These are phyloP conservation scores for Myzus persicae DNA, from an alignment of 1,140 invertebrate genomes.

Conservation along the genomic window DNA sequence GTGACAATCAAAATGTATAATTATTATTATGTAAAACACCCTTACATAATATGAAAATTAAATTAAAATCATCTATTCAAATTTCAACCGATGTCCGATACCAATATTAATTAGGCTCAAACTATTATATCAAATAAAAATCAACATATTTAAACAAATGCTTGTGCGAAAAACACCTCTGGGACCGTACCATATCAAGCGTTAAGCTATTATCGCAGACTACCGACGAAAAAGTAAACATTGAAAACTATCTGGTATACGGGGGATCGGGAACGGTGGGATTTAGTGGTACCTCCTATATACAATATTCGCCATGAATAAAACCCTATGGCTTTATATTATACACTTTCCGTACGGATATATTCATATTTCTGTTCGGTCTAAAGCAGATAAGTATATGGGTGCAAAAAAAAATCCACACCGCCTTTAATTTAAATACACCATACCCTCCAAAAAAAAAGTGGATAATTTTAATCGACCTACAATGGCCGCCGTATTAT, in stretches of 20 bases:
- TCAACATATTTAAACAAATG: not conserved
- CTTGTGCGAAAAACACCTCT: not conserved
- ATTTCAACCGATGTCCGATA: not conserved
- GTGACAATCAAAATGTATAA: no score
- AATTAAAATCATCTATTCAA: not conserved
- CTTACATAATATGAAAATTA: not conserved
- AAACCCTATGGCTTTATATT: not conserved
- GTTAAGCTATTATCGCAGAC: not conserved
- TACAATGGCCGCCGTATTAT: not conserved
- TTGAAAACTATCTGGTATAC: not conserved
- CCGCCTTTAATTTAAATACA: not conserved
- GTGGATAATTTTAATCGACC: not conserved
- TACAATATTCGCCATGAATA: not conserved
- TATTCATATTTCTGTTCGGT: constrained; percentile 10
- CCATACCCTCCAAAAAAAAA: not conserved
- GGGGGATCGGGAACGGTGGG: not conserved
- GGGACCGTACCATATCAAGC: not conserved
- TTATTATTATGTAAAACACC: not conserved
- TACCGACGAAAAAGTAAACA: not conserved
- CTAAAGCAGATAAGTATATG: not conserved
- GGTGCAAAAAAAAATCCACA: not conserved
- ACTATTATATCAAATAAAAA: not conserved
- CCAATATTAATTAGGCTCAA: not conserved
- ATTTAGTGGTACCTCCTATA: not conserved
- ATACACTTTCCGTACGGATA: not conserved